Conservation (phyloP, 1,140 invertebrate species). For the Probaryconus sp. region DNA sequence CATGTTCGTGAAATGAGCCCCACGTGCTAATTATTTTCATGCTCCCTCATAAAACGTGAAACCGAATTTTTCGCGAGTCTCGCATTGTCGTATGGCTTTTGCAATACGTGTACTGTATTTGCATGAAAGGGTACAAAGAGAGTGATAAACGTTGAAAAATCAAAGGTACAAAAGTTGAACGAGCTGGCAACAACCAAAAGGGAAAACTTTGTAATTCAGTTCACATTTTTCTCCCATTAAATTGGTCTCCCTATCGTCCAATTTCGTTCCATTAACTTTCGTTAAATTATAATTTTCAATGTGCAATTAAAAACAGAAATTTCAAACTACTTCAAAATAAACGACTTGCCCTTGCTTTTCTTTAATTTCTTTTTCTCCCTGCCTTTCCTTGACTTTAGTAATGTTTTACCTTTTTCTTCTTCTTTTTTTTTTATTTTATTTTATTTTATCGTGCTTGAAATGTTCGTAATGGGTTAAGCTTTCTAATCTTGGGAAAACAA, state of each 20-base stretch:
- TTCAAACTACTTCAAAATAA: too few relatives aligned
- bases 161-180: constrained; percentile 46
- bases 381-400: constrained; percentile 12
- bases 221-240: too few relatives aligned
- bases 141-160: constrained; percentile 12
- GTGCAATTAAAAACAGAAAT: too few relatives aligned
- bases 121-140: constrained; percentile 25
- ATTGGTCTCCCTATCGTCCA: too few relatives aligned
- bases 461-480: constrained; percentile 45
- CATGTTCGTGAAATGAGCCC: constrained; percentile 17
- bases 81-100: neutral
- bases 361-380: constrained; percentile 20
- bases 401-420: constrained; percentile 20
- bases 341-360: constrained; percentile 1
- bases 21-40: constrained; percentile 56
- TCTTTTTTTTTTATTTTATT: too few relatives aligned
- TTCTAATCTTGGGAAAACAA: constrained; percentile 30
- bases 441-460: constrained; percentile 43
- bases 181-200: neutral
- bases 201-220: neutral
- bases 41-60: constrained; percentile 44
- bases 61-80: constrained; percentile 35
- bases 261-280: constrained; percentile 1
- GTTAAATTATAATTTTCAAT: constrained; percentile 18
- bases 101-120: constrained; percentile 24